Evolutionary conservation across 2,113 vertebrate species (phyloP).

Genomic region (Caracal caracal): DNA sequence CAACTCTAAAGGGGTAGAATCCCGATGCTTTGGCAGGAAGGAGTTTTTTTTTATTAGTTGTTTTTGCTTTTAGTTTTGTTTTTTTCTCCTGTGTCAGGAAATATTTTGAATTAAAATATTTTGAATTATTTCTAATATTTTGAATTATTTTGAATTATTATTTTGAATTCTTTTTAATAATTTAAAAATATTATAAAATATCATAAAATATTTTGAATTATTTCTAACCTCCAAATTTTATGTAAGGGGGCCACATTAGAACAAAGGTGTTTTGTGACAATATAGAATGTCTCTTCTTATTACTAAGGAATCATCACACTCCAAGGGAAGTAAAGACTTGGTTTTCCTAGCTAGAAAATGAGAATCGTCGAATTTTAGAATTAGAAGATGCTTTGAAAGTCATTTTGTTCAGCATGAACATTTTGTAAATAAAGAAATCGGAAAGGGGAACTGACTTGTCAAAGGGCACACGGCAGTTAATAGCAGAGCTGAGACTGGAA

Average conservation of each 20-base stretch:
- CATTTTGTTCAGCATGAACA: not conserved
- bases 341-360: constrained; percentile 6
- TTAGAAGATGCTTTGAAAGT: not conserved
- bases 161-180: no score
- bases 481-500: not conserved
- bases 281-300: not conserved
- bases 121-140: not conserved
- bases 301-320: not conserved
- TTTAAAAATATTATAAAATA: no score
- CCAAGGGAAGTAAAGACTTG: not conserved
- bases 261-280: not conserved
- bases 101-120: not conserved
- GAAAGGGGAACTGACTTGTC: not conserved
- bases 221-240: not conserved
- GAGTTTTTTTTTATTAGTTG: not conserved
- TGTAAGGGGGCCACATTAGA: not conserved
- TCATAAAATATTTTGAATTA: not conserved
- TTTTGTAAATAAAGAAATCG: not conserved
- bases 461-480: not conserved
- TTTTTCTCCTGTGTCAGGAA: not conserved
- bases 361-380: not conserved
- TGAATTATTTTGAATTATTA: no score
- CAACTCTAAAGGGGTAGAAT: not conserved
- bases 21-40: not conserved
- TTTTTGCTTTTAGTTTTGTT: not conserved